Evolutionary conservation across 2,888 invertebrate species (phyloP).

Genomic region (Monochamus alternatus): DNA sequence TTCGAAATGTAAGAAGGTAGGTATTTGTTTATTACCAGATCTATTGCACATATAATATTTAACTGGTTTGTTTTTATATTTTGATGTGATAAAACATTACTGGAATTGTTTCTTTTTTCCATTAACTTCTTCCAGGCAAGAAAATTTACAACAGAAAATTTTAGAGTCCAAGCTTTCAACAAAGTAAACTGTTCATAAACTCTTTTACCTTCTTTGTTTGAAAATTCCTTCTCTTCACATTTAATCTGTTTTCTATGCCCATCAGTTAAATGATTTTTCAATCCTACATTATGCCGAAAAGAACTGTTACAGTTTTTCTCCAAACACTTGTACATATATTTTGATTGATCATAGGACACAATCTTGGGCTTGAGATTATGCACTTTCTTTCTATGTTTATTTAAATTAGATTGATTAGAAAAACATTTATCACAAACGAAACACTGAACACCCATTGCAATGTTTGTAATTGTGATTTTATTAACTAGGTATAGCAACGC

Average conservation of each 20-base stretch:
- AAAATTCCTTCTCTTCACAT: not conserved
- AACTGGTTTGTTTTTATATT: not conserved
- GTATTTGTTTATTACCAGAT: not conserved
- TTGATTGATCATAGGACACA: not conserved
- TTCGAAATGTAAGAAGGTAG: not conserved
- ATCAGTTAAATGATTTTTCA: slow-evolving; percentile 8
- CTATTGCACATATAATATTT: slow-evolving; percentile 2
- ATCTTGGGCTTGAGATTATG: not conserved
- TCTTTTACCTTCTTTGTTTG: not conserved
- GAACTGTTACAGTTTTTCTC: slow-evolving; percentile 16
- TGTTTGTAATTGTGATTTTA: too few relatives aligned
- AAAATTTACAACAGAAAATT: slow-evolving; percentile 12
- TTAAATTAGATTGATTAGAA: not conserved
- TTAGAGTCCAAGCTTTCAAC: not conserved
- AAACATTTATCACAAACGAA: not conserved
- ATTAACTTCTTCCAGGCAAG: not conserved
- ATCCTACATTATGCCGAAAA: slow-evolving; percentile 1
- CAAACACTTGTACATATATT: slow-evolving; percentile 1
- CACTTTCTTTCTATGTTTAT: not conserved
- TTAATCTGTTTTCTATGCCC: not conserved
- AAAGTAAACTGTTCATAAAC: not conserved
- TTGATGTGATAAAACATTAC: not conserved
- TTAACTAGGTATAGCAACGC: too few relatives aligned
- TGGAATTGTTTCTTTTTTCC: not conserved
- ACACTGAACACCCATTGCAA: not conserved